These are phyloP conservation scores for Drosophila cognata DNA, from an alignment of 2,888 invertebrate species.

Conservation along the genomic window DNA sequence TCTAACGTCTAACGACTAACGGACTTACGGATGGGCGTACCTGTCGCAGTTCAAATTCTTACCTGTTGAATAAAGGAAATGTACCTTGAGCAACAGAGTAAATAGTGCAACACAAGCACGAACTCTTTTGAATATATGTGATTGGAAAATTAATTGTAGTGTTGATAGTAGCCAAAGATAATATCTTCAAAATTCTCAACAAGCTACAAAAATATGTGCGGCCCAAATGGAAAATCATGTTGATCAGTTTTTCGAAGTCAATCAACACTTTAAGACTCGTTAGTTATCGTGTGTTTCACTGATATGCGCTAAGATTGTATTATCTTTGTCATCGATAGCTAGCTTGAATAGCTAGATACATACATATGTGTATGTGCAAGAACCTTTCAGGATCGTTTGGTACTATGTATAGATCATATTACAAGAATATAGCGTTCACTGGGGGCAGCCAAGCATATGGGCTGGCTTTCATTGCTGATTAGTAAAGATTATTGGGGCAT, in stretches of 20 bases:
- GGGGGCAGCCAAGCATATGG: slow-evolving; percentile 20
- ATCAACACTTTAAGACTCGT: slow-evolving; percentile 52
- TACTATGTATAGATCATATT: slow-evolving; percentile 24
- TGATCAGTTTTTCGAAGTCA: slow-evolving; percentile 35
- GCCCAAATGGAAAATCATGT: slow-evolving; percentile 47
- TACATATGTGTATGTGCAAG: background rate
- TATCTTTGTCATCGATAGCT: slow-evolving; percentile 1
- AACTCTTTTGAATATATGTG: slow-evolving; percentile 21
- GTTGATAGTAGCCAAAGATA: background rate
- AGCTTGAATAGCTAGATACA: slow-evolving; percentile 2
- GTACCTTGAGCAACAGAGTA: slow-evolving; percentile 10
- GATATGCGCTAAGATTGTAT: slow-evolving; percentile 13
- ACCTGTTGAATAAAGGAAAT: slow-evolving; percentile 47
- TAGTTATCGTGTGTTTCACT: slow-evolving; percentile 42
- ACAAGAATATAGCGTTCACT: slow-evolving; percentile 22
- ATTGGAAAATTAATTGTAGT: slow-evolving; percentile 16
- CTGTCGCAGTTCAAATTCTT: slow-evolving; percentile 45
- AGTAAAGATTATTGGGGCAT: slow-evolving; percentile 71
- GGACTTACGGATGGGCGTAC: slow-evolving; percentile 41
- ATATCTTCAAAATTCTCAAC: background rate
- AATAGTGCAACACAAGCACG: slow-evolving; percentile 25
- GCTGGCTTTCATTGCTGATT: slow-evolving; percentile 66
- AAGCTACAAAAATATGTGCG: background rate
- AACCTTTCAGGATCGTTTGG: slow-evolving; percentile 1
- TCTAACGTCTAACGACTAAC: slow-evolving; percentile 30